Evolutionary conservation across 2,888 invertebrate genomes (phyloP).

Genomic region (Spisula subtruncata): DNA sequence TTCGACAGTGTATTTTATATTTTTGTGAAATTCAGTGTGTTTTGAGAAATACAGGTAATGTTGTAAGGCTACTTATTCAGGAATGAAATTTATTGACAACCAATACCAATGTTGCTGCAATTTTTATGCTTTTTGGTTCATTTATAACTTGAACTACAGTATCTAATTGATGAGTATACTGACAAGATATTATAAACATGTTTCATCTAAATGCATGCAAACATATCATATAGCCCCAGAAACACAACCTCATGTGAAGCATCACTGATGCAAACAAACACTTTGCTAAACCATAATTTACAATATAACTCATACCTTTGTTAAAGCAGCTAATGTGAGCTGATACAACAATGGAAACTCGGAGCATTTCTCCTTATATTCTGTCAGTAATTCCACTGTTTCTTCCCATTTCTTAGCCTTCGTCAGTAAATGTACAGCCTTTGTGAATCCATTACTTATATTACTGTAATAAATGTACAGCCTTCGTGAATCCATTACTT

Average conservation of each 20-base stretch:
- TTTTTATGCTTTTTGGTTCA: too few species aligned
- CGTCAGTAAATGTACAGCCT: conserved; percentile 74
- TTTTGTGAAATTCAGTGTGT: too few species aligned
- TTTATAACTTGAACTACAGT: too few species aligned
- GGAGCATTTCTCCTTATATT: conserved; percentile 66
- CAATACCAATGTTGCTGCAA: too few species aligned
- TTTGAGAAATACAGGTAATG: too few species aligned
- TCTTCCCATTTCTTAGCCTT: conserved; percentile 76
- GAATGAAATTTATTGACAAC: too few species aligned
- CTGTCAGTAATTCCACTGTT: conserved; percentile 72
- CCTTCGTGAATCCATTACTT: conserved; percentile 73
- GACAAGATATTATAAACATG: not conserved
- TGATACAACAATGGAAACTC: conserved; percentile 70
- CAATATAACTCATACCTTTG: conserved; percentile 57
- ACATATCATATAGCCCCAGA: not conserved
- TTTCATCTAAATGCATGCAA: not conserved
- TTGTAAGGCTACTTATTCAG: too few species aligned
- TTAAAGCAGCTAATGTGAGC: conserved; percentile 65
- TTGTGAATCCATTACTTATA: conserved; percentile 71
- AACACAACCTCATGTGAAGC: not conserved
- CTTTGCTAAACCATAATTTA: not conserved
- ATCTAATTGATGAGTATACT: not conserved
- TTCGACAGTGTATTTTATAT: too few species aligned
- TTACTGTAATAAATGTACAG: conserved; percentile 74
- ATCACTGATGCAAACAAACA: not conserved